Evolutionary conservation across 1,140 invertebrate genomes (phyloP).

Genomic region (Calephelis virginiensis): DNA sequence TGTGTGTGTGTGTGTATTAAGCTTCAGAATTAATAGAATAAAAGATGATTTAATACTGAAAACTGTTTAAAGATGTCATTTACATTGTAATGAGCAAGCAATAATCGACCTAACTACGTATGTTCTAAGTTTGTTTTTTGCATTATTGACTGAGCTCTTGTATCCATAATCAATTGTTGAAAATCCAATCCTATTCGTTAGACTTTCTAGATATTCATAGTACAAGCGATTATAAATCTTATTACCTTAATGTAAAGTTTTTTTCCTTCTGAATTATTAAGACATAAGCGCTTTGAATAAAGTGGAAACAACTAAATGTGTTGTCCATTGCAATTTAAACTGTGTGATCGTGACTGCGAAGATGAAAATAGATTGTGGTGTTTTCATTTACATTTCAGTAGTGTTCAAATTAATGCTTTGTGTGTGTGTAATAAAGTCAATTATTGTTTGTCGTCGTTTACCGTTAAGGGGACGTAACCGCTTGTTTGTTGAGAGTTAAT

Average conservation of each 20-base stretch:
- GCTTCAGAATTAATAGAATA: no score
- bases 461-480: slow-evolving; percentile 43
- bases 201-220: background rate
- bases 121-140: background rate
- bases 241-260: background rate
- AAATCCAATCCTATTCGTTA: background rate
- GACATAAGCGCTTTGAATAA: background rate
- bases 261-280: background rate
- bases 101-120: no score
- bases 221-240: background rate
- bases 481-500: slow-evolving; percentile 65
- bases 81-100: no score
- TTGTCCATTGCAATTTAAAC: background rate
- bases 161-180: background rate
- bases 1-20: no score
- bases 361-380: background rate
- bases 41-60: no score
- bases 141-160: background rate
- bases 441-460: slow-evolving; percentile 36
- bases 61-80: background rate
- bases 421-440: slow-evolving; percentile 37
- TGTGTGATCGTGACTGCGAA: background rate
- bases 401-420: slow-evolving; percentile 39
- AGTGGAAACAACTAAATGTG: background rate
- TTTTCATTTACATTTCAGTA: slow-evolving; percentile 16